Evolutionary conservation across 2,113 vertebrate species (phyloP), one percentile per base, ranked within the genome.

Genomic region (Suricata suricatta): DNA sequence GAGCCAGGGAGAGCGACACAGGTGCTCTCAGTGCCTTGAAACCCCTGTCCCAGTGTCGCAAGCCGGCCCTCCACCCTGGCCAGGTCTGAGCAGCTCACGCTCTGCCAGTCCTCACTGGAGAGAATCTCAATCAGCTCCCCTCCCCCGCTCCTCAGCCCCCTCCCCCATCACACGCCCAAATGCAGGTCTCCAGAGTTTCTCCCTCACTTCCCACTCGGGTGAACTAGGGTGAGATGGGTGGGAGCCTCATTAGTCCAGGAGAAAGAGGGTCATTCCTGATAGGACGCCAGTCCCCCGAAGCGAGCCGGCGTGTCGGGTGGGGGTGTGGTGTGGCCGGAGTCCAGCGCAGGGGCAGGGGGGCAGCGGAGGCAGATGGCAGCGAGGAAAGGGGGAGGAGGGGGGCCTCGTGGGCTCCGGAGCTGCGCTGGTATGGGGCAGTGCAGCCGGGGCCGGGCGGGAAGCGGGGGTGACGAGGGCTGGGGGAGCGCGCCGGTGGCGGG

Each of bases 101-200:
- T 52, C 7, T 3, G 90, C 54, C 69, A 19, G 66, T 85, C 66
- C 88, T 92, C 88, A 29, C 85, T 2, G 68, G 63, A 82, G 77
- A 69, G 60, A 50, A 52, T 60, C 88, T 63, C 71, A 31, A n/a
- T 64, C 71, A 47, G 93, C 80, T 52, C 95, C 77, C 92, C 68
- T 84, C 84, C 71, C 85, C 94, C 87, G 7, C 12, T n/a, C 41
- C n/a, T 1, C 29, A 10, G 25, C 38, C 71, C 84, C 95, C 69
- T 60, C 83, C 64, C 72, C 95, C 90, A 35, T 76, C 69, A 14
- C 79, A 72, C 71, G 68, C 90, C 97, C 96, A 93, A 19, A 41
- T 77, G 97, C 96, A 68, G 97, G 95, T 97, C 95, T 93, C 97
- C 0, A 15, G 97, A 97, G 97, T 98, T 97, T 95, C 74, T 88